Evolutionary conservation across 2,113 vertebrate genomes (phyloP).

Genomic region (Stegastes partitus): DNA sequence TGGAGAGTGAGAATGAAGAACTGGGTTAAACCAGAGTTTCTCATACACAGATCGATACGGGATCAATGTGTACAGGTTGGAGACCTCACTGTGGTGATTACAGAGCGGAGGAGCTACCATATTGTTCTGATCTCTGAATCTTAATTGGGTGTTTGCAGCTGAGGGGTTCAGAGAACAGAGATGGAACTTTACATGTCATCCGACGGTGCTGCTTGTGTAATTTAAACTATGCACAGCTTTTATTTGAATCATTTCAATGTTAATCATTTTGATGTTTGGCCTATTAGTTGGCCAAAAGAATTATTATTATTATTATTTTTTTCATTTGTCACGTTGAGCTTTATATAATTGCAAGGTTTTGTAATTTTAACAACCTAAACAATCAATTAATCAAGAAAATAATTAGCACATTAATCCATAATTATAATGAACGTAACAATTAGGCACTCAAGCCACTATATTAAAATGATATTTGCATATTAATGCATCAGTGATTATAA

Average conservation of each 20-base stretch:
- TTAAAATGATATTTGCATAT: background rate
- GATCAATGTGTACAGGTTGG: conserved; percentile 81
- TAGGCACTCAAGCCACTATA: no score
- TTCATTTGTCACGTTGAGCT: background rate
- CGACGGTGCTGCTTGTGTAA: background rate
- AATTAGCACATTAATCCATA: background rate
- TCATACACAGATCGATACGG: conserved; percentile 77
- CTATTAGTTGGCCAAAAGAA: background rate
- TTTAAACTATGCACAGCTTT: background rate
- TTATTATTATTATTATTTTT: background rate
- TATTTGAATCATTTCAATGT: background rate
- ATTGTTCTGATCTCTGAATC: conserved; percentile 43
- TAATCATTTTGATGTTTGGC: background rate
- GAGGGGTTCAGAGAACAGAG: background rate
- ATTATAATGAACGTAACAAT: background rate
- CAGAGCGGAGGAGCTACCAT: conserved; percentile 57
- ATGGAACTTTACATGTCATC: conserved; percentile 21
- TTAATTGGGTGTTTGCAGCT: conserved; percentile 68
- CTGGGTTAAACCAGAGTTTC: conserved; percentile 73
- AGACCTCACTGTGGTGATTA: conserved; percentile 77
- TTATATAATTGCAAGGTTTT: background rate
- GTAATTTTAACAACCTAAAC: background rate
- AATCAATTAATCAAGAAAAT: background rate
- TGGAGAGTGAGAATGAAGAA: conserved; percentile 59
- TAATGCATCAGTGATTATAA: background rate